phyloP scores from a whole-genome alignment of 2,113 vertebrate species.

The Vicugna pacos region DNA sequence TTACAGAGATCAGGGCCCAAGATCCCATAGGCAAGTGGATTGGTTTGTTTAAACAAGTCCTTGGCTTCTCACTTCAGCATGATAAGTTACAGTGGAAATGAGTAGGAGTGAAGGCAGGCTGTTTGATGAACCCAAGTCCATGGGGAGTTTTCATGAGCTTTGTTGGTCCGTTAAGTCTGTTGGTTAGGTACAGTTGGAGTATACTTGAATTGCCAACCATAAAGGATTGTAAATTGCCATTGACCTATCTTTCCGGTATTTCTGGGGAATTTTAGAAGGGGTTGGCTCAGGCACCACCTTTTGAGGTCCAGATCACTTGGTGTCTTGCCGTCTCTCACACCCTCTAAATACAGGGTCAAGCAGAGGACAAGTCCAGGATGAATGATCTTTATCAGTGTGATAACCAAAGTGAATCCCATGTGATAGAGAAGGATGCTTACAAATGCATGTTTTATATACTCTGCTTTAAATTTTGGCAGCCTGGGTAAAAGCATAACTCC shows the following conservation, averaged over 20 bases:
- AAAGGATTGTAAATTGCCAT: neutral
- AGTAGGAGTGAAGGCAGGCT: neutral
- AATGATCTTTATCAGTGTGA: neutral
- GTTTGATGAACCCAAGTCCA: neutral
- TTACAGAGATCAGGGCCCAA: neutral
- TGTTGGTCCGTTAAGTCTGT: neutral
- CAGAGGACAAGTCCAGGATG: neutral
- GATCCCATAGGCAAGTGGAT: neutral
- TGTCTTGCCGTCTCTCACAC: neutral
- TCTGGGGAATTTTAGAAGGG: neutral
- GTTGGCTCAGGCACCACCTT: neutral
- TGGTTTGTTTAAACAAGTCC: neutral
- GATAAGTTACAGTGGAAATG: neutral
- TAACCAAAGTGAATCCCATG: neutral
- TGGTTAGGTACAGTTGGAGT: neutral
- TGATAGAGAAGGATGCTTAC: neutral
- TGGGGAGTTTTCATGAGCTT: neutral
- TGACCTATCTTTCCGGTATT: neutral
- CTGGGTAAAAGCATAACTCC: slow-evolving; percentile 4
- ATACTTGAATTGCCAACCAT: neutral
- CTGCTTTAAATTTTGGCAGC: slow-evolving; percentile 58
- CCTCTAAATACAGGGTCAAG: neutral
- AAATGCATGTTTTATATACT: neutral
- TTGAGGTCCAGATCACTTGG: neutral
- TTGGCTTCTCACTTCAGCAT: neutral